Conservation (phyloP, 2,113 vertebrate genomes). For the Scytalopus superciliaris region DNA sequence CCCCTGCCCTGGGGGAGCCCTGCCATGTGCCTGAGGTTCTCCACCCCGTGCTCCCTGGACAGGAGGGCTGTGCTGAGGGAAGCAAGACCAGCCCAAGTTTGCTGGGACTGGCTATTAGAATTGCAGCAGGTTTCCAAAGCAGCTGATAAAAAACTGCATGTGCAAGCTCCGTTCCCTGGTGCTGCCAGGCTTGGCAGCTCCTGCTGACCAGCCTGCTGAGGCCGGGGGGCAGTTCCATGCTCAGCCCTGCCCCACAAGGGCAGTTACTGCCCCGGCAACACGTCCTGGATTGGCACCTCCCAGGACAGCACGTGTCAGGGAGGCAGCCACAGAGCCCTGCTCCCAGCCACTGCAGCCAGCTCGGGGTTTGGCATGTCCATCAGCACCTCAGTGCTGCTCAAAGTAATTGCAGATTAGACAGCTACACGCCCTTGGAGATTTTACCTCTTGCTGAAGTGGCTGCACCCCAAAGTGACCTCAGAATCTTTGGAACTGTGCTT, state of each 20-base stretch:
- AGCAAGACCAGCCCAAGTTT: neutral
- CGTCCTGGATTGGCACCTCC: neutral
- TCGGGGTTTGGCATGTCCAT: neutral
- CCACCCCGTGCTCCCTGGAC: neutral
- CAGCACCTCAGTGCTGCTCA: neutral
- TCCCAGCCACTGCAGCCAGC: neutral
- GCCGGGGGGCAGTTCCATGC: neutral
- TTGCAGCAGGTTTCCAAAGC: neutral
- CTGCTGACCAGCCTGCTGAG: neutral
- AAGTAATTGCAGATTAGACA: neutral
- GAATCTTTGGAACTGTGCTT: neutral
- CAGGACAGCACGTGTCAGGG: neutral
- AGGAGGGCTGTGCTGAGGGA: neutral
- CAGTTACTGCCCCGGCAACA: conserved; percentile 5
- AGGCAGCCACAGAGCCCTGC: neutral
- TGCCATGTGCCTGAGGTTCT: neutral
- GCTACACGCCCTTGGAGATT: neutral
- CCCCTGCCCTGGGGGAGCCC: neutral
- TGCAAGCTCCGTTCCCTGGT: neutral
- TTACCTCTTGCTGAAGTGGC: neutral
- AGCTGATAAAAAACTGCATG: conserved; percentile 49
- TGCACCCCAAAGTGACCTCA: neutral
- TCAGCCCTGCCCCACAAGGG: neutral
- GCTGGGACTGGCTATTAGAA: neutral
- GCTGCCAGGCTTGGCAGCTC: neutral